Evolutionary conservation across 2,113 vertebrate genomes (phyloP), one percentile per base, ranked within the genome.

Genomic region (Larimichthys polyactis): DNA sequence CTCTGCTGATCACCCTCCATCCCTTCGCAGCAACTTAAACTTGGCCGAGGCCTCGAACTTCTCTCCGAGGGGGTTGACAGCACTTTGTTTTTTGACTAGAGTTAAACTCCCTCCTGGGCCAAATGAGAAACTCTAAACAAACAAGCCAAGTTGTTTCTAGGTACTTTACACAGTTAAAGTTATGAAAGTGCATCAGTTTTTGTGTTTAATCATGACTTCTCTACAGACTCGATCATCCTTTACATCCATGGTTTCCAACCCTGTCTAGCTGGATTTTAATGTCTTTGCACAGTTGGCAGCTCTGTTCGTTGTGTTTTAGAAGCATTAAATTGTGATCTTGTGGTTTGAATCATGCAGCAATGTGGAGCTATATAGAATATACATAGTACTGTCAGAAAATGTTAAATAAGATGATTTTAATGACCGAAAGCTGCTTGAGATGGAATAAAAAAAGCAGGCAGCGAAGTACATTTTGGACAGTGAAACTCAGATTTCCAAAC

Each of bases 1-100:
- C 90, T 93, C 88, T 49, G 72, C 86, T 92, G 86, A 89, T 48
- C 89, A 82, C 84, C 83, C 88, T 79, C 90, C 78, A 81, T 82
- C 85, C 83, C 86, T 81, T 70, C 81, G 55, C 73, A 27, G 40
- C 85, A 84, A 77, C 89, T 89, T 58, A 5, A 60, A 58, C 82
- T 85, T 71, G 81, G 90, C 81, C 36, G 27, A 77, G 80, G 90
- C 91, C 91, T 85, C 46, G 32, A 84, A 89, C 90, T 60, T 68
- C 79, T 89, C 86, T 91, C 81, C 32, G 67, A 90, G 89, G 90
- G 86, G 78, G 78, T 36, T 88, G 90, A 89, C 84, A 87, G 90
- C 91, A 24, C 84, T 89, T 84, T 70, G 81, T 49, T 66, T 74
- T 87, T 71, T 79, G 73, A 82, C 81, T 86, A 80, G 71, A 86